Percentiles rank a stretch among this genome's conserved stretches.
phyloP scores from a whole-genome alignment of 35 echinoderm and acorn worm genomes.

The Amphiura filiformis region DNA sequence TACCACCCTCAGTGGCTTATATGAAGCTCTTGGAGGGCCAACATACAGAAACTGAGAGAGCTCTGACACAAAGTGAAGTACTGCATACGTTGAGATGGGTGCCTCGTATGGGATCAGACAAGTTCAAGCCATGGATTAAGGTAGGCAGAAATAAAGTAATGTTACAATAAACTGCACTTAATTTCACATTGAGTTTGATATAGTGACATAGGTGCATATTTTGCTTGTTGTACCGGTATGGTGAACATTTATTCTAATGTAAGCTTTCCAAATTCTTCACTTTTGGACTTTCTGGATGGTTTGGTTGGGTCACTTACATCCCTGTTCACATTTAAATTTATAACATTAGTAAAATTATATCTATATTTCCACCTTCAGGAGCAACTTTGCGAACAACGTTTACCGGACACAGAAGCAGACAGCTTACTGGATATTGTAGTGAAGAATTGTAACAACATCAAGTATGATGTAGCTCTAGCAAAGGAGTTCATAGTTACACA shows the following conservation, averaged over 20 bases:
- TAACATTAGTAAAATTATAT: too few species aligned
- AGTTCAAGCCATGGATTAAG: slow-evolving; percentile 84
- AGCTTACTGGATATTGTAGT: slow-evolving; percentile 75
- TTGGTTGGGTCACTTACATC: too few species aligned
- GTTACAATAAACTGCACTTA: background rate
- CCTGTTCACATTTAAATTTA: too few species aligned
- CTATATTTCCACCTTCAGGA: too few species aligned
- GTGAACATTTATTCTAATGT: too few species aligned
- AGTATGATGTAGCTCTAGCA: slow-evolving; percentile 80
- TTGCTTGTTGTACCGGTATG: too few species aligned
- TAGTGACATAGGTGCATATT: background rate
- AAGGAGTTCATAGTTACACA: slow-evolving; percentile 66
- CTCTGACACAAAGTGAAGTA: slow-evolving; percentile 61
- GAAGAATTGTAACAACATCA: slow-evolving; percentile 76
- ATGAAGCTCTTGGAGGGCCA: slow-evolving; percentile 90
- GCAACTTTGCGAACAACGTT: slow-evolving; percentile 85
- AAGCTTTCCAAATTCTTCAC: too few species aligned
- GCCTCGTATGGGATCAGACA: slow-evolving; percentile 71
- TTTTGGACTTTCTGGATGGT: too few species aligned
- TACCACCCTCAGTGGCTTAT: slow-evolving; percentile 94
- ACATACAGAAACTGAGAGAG: slow-evolving; percentile 66
- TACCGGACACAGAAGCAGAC: slow-evolving; percentile 74
- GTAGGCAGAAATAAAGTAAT: slow-evolving; percentile 36
- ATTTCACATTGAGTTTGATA: background rate
- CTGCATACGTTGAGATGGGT: slow-evolving; percentile 93